Percentiles rank a stretch among this genome's conserved stretches.
phyloP scores from a whole-genome alignment of 2,113 vertebrate genomes.

The Apodemus sylvaticus region DNA sequence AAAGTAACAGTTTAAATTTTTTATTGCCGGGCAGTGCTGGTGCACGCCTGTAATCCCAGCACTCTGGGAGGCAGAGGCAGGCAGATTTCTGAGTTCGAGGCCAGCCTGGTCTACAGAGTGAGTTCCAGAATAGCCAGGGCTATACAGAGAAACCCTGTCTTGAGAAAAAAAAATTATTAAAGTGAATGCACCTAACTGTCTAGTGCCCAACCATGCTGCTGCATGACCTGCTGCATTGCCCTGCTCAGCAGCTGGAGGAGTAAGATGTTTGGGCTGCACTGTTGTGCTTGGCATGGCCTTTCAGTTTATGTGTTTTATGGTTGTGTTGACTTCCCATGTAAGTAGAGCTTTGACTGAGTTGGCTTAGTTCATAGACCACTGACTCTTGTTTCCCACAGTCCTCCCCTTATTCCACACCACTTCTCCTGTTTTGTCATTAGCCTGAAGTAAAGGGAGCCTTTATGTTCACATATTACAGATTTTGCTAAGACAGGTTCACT shows the following conservation, averaged over 20 bases:
- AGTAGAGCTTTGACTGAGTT: slow-evolving; percentile 76
- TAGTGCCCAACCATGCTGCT: neutral
- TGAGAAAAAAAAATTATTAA: no score
- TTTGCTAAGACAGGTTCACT: slow-evolving; percentile 1
- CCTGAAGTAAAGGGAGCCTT: neutral
- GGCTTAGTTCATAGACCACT: slow-evolving; percentile 74
- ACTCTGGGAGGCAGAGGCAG: no score
- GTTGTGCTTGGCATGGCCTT: slow-evolving; percentile 79
- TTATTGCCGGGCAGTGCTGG: no score
- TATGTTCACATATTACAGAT: slow-evolving; percentile 8
- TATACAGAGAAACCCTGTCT: no score
- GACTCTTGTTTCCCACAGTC: neutral
- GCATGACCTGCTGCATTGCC: neutral
- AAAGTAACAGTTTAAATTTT: neutral
- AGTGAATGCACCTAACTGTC: neutral
- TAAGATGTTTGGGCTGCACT: slow-evolving; percentile 80
- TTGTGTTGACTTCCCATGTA: slow-evolving; percentile 80
- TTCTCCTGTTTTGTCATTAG: neutral
- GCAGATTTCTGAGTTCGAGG: no score
- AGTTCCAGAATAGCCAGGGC: no score
- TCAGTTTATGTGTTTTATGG: slow-evolving; percentile 75
- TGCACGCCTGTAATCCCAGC: no score
- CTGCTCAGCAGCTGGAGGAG: slow-evolving; percentile 18
- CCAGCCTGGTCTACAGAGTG: no score
- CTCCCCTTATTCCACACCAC: no score